Conservation (phyloP, 64 coral and sea anemone genomes). For the Platygyra sinensis region DNA sequence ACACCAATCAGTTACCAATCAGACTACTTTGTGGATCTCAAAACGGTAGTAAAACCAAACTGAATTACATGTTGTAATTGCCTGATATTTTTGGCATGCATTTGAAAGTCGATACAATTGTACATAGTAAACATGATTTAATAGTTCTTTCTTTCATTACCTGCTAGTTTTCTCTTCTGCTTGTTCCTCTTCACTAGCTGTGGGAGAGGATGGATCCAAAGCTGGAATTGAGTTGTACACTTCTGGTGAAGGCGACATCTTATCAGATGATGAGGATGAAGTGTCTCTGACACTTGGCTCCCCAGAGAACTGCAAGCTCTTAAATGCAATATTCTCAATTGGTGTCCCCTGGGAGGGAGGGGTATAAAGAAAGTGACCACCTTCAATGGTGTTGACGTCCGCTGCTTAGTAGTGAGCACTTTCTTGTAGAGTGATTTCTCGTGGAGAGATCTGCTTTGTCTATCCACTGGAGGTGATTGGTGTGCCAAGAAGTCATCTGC, state of each 20-base stretch:
- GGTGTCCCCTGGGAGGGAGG: conserved; percentile 62
- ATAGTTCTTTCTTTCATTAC: neutral
- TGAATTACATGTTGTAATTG: too few relatives aligned
- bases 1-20: too few relatives aligned
- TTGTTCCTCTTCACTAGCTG: conserved; percentile 27
- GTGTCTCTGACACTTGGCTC: conserved; percentile 37
- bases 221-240: neutral
- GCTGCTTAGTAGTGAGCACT: conserved; percentile 36
- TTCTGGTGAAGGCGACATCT: conserved; percentile 42
- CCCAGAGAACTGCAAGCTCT: conserved; percentile 84
- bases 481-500: neutral
- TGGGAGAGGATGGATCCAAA: conserved; percentile 74
- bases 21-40: too few relatives aligned
- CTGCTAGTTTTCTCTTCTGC: neutral
- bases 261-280: conserved; percentile 65
- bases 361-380: conserved; percentile 26
- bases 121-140: neutral
- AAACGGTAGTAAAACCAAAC: too few relatives aligned
- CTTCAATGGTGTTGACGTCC: conserved; percentile 67
- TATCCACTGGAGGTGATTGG: conserved; percentile 70
- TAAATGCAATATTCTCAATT: conserved; percentile 41
- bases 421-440: conserved; percentile 28
- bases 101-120: too few relatives aligned
- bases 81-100: too few relatives aligned
- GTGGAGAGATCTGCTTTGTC: neutral